phyloP scores from a whole-genome alignment of 1,140 invertebrate species.

The Drosophila nigromelanica region DNA sequence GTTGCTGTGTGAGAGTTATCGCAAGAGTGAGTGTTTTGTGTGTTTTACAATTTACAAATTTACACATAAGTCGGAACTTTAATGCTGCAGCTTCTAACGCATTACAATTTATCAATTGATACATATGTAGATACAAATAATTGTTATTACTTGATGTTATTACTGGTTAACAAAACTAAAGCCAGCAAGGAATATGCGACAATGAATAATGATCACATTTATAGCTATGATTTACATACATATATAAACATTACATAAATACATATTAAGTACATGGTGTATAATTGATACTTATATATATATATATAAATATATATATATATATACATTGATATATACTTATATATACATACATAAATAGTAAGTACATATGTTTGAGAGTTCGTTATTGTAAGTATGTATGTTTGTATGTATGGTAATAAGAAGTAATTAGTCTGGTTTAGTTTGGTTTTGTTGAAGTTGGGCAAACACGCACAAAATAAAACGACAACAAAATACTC shows the following conservation, averaged over 20 bases:
- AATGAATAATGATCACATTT: slow-evolving; percentile 51
- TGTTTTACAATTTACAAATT: slow-evolving; percentile 5
- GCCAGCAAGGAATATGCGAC: slow-evolving; percentile 44
- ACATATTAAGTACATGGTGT: slow-evolving; percentile 27
- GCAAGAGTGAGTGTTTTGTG: slow-evolving; percentile 18
- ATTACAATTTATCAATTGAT: slow-evolving; percentile 33
- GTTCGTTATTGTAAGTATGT: too few species aligned
- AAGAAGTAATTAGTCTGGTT: slow-evolving; percentile 41
- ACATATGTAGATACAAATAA: slow-evolving; percentile 43
- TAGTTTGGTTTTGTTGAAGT: slow-evolving; percentile 38
- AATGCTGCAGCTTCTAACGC: slow-evolving; percentile 17
- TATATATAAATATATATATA: slow-evolving; percentile 11
- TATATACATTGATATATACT: slow-evolving; percentile 28
- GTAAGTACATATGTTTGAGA: slow-evolving; percentile 15
- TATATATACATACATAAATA: slow-evolving; percentile 30
- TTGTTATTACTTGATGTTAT: slow-evolving; percentile 23
- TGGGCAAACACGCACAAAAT: slow-evolving; percentile 46
- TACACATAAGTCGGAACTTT: slow-evolving; percentile 18
- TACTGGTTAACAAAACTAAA: slow-evolving; percentile 55
- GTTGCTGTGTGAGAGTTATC: slow-evolving; percentile 10
- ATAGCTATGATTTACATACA: slow-evolving; percentile 43
- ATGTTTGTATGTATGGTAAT: slow-evolving; percentile 16
- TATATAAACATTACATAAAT: slow-evolving; percentile 47
- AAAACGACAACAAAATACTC: slow-evolving; percentile 53
- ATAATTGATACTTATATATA: slow-evolving; percentile 31